Evolutionary conservation across 2,113 vertebrate genomes (phyloP), one percentile per base, ranked within the genome.

Genomic region (Sardina pilchardus): DNA sequence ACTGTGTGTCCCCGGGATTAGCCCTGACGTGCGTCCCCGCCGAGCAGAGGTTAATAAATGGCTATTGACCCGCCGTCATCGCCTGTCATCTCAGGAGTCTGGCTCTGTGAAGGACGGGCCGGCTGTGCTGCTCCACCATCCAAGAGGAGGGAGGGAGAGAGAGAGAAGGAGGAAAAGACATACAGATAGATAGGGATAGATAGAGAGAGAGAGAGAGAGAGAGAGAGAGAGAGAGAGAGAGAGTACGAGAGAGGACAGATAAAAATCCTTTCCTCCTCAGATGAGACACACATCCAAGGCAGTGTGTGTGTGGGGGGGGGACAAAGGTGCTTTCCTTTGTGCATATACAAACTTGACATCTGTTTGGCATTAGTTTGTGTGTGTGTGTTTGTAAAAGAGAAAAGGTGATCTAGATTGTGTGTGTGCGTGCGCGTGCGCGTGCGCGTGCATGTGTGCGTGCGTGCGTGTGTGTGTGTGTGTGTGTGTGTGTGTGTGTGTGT

Each of bases 11-110:
- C 85, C 82, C 82, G 44, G n/a, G 47, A 42, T 86, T 42, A 6
- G 24, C 45, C 43, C 21, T 24, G 0, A 19, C 78, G 75, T 63
- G 24, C n/a, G 63, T 36, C 82, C 85, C 86, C 81, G 42, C 81
- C 63, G 42, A n/a, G 44, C 86, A 34, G 82, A 84, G 82, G 84
- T 84, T 89, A 87, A 88, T 90, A 80, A 84, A 86, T 86, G 75
- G 82, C 82, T 85, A 83, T 84, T 56, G 56, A 84, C 48, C 48
- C n/a, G 36, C 47, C 48, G 53, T 83, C 75, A 30, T 45, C 71
- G 81, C 30, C 43, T 83, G 75, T 44, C 50, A 48, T 88, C 82
- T 85, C 21, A 67, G 43, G 81, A 47, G 82, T 82, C 84, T 81
- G 78, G 81, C 82, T 81, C 56, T 47, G 80, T 81, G 86, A 88